These are phyloP conservation scores for Arenaria interpres DNA, from an alignment of 2,113 vertebrate genomes.

Conservation along the genomic window DNA sequence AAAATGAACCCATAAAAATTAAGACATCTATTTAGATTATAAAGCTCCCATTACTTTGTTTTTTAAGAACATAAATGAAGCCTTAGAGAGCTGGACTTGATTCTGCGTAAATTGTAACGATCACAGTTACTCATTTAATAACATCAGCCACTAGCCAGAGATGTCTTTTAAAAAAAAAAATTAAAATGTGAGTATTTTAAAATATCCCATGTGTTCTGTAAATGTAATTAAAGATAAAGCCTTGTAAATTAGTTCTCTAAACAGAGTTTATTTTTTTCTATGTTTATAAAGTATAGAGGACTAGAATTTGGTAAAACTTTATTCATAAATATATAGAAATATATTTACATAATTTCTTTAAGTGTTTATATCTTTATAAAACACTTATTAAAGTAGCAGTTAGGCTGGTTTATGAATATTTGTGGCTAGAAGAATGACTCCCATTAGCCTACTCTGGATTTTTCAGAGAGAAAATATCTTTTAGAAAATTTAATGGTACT, in stretches of 20 bases:
- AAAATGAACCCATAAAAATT: not conserved
- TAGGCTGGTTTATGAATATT: not conserved
- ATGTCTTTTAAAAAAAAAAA: not conserved
- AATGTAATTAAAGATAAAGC: not conserved
- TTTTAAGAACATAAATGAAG: not conserved
- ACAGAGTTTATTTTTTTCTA: not conserved
- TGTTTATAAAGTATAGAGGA: not conserved
- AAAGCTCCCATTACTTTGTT: not conserved
- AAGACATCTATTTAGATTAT: not conserved
- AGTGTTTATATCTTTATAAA: not conserved
- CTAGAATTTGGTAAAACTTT: not conserved
- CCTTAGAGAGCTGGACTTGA: not conserved
- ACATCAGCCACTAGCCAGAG: not conserved
- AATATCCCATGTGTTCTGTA: not conserved
- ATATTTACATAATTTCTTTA: not conserved
- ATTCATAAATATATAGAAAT: not conserved
- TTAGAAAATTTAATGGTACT: not conserved
- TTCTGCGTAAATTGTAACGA: not conserved
- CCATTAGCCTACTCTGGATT: not conserved
- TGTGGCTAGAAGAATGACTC: not conserved
- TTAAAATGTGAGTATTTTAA: not conserved
- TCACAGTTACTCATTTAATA: constrained; percentile 21
- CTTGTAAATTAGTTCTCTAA: not conserved
- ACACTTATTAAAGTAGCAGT: not conserved
- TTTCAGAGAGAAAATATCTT: not conserved